Percentiles rank a stretch among this genome's conserved stretches.
Evolutionary conservation across 1,140 invertebrate species (phyloP).

Genomic region (Camponotus floridanus): DNA sequence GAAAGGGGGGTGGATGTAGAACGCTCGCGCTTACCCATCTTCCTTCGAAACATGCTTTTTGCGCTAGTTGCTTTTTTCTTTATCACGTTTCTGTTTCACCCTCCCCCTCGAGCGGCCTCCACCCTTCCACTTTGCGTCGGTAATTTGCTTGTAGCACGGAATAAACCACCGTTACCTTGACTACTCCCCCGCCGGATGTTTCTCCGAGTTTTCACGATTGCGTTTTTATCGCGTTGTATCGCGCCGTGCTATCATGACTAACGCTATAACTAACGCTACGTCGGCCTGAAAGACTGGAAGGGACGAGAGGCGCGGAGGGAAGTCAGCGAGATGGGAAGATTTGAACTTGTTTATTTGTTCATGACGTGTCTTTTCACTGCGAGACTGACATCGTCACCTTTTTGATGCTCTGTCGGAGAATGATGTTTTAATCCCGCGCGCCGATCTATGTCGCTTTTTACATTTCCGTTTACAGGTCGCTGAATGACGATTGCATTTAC

Average conservation of each 20-base stretch:
- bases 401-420: conserved; percentile 48
- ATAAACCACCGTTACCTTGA: conserved; percentile 76
- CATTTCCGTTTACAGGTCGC: conserved; percentile 6
- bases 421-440: conserved; percentile 27
- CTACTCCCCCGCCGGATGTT: conserved; percentile 71
- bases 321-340: background rate
- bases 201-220: conserved; percentile 72
- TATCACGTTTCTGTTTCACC: conserved; percentile 50
- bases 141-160: conserved; percentile 75
- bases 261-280: conserved; percentile 3
- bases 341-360: conserved; percentile 17
- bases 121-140: conserved; percentile 25
- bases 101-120: background rate
- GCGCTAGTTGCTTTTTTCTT: conserved; percentile 66
- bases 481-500: conserved; percentile 27
- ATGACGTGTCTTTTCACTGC: conserved; percentile 32
- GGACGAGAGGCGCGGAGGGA: background rate
- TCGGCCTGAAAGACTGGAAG: background rate
- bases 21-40: conserved; percentile 46
- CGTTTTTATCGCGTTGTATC: conserved; percentile 76
- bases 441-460: conserved; percentile 47
- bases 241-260: conserved; percentile 60
- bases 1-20: background rate
- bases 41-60: conserved; percentile 67
- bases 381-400: conserved; percentile 30